These are phyloP conservation scores for Timema cristinae DNA, from an alignment of 2,888 invertebrate genomes.

Conservation along the genomic window DNA sequence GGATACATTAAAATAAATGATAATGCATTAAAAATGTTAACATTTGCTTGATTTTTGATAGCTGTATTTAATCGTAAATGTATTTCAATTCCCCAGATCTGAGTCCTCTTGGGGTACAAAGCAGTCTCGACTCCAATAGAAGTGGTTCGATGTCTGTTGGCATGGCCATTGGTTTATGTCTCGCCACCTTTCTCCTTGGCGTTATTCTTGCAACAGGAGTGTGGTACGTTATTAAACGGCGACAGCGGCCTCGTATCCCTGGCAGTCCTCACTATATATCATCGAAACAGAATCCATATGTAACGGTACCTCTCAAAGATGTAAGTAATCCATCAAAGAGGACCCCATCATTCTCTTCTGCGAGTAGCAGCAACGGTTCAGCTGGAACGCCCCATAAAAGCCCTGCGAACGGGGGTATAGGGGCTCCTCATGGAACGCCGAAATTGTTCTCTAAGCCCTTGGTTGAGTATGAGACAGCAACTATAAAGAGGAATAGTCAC, in stretches of 20 bases:
- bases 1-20: no score
- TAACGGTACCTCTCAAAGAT: constrained; percentile 76
- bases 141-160: constrained; percentile 48
- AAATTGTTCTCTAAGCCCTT: constrained; percentile 66
- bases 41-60: no score
- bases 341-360: constrained; percentile 60
- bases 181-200: constrained; percentile 47
- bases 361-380: constrained; percentile 24
- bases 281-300: constrained; percentile 74
- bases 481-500: constrained; percentile 70
- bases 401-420: constrained; percentile 38
- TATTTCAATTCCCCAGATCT: constrained; percentile 24
- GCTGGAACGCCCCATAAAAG: constrained; percentile 46
- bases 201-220: constrained; percentile 44
- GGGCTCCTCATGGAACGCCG: constrained; percentile 57
- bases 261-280: constrained; percentile 79
- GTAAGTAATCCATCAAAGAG: constrained; percentile 58
- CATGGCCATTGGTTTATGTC: constrained; percentile 48
- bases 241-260: constrained; percentile 56
- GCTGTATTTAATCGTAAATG: no score
- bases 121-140: constrained; percentile 23
- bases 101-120: constrained; percentile 28
- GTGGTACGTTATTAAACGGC: constrained; percentile 50
- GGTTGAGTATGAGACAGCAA: constrained; percentile 73
- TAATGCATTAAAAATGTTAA: no score